Evolutionary conservation across 2,113 vertebrate genomes (phyloP), one percentile per base, ranked within the genome.

Genomic region (Toxostoma redivivum): DNA sequence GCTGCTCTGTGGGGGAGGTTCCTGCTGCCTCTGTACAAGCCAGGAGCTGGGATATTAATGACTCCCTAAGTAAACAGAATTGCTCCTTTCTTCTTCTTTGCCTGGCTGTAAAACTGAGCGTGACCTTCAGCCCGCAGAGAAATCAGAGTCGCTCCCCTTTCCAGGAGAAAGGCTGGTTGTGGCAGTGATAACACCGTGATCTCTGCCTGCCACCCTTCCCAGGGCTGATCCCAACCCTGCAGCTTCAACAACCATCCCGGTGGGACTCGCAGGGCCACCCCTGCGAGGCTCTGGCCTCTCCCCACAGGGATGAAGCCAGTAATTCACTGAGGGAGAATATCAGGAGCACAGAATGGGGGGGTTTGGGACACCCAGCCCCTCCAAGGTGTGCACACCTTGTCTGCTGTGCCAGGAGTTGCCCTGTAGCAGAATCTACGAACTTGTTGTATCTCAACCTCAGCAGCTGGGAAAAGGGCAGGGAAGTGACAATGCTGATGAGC

Each of bases 41-140:
- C 72, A 69, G 38, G 69, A 84, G 51, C 56, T 53, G 56, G 56
- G 67, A 51, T 78, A 88, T 78, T 84, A 71, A 86, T 84, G 79
- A 67, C 77, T 66, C 65, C 35, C 31, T 44, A 60, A 67, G 86
- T 57, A 87, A 92, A 92, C 88, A 91, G 84, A 95, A 66, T 77
- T 7, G 61, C 80, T 94, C 14, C 81, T 91, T 94, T 72, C 80
- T 88, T 81, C 78, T 81, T 53, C 56, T 85, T 76, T 31, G 74
- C 78, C 61, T 19, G 78, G 48, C 70, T 82, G 28, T 82, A 93
- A 94, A 94, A 57, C 54, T 19, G 17, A 89, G 61, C 10, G 23
- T 60, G 92, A 87, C 77, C 48, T 2, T 71, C 69, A 71, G 74
- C 65, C 53, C 1, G 0, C 54, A 33, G 53, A 58, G 69, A 9